Evolutionary conservation across 2,888 invertebrate genomes (phyloP), one percentile per base, ranked within the genome.

Genomic region (Drosophila silvestris): DNA sequence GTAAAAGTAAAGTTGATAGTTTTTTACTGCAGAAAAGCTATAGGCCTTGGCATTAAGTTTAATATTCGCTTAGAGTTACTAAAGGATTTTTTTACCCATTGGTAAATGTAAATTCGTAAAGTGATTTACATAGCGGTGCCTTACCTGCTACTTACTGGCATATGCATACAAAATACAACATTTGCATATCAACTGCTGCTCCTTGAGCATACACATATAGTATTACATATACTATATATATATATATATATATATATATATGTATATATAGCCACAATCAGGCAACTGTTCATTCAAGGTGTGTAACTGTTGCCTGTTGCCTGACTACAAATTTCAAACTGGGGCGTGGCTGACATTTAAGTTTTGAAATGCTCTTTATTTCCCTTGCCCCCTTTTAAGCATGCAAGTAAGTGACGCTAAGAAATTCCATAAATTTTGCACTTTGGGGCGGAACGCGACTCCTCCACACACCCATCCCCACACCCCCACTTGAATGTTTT

Each of bases 291-390:
- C 30, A 9, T 59, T 63, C 57, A 69, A 79, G 79, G 83, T 81
- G 83, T 81, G 79, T 51, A 28, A 28, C 35, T 53, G 35, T 51
- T 53, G 68, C 68, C 58, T 51, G 39, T 56, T 26, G 52, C 41
- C 37, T 47, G 37, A 41, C 61, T 66, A 30, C 28, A 33, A 33
- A 19, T 51, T 52, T 69, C 52, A 22, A 26, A 32, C 10, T 58
- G 68, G 65, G 82, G 87, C 79, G 85, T 79, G 76, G 81, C 79
- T 73, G 76, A 74, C 73, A 76, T 85, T 87, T 85, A 70, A 59
- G 52, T 61, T 69, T 63, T 74, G 54, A 74, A 83, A 77, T 79
- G 83, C 72, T 74, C 5, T 30, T 28, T 57, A 39, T 39, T 26
- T 56, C 7, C 0, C 7, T 7, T 28, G 16, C 9, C 6, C 12